phyloP scores from a whole-genome alignment of 2,113 vertebrate species.

The Prionailurus bengalensis region DNA sequence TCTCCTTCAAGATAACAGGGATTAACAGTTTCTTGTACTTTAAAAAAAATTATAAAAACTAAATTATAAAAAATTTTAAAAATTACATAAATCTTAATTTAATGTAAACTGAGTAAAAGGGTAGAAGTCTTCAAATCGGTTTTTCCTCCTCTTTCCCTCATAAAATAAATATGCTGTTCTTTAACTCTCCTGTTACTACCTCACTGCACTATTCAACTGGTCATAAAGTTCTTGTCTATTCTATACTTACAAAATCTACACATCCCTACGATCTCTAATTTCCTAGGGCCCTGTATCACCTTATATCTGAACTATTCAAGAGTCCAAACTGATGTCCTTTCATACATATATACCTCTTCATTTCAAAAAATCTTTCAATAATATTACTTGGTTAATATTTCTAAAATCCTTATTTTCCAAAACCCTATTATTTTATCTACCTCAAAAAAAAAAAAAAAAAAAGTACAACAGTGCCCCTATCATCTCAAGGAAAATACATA shows the following conservation, averaged over 20 bases:
- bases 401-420: constrained; percentile 11
- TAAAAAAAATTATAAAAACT: not conserved
- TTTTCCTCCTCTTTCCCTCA: constrained; percentile 1
- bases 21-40: not conserved
- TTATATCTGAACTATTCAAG: not conserved
- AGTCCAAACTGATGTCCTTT: constrained; percentile 36
- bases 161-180: not conserved
- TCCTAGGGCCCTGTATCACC: not conserved
- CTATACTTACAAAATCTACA: not conserved
- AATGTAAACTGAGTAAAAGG: not conserved
- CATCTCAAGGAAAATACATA: not conserved
- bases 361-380: not conserved
- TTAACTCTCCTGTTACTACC: not conserved
- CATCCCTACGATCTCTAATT: not conserved
- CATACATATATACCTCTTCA: not conserved
- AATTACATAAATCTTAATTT: not conserved
- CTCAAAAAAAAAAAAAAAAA: constrained; percentile 20
- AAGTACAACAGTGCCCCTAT: not conserved
- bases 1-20: constrained; percentile 12
- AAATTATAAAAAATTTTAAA: not conserved
- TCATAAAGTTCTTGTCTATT: not conserved
- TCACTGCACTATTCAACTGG: not conserved
- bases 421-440: not conserved
- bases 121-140: not conserved
- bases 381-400: not conserved